A percentile compares a stretch with the other conserved stretches of the same genome.
These are phyloP conservation scores for Porites evermanni DNA, from an alignment of 92 coral and sea anemone species.

Conservation along the genomic window DNA sequence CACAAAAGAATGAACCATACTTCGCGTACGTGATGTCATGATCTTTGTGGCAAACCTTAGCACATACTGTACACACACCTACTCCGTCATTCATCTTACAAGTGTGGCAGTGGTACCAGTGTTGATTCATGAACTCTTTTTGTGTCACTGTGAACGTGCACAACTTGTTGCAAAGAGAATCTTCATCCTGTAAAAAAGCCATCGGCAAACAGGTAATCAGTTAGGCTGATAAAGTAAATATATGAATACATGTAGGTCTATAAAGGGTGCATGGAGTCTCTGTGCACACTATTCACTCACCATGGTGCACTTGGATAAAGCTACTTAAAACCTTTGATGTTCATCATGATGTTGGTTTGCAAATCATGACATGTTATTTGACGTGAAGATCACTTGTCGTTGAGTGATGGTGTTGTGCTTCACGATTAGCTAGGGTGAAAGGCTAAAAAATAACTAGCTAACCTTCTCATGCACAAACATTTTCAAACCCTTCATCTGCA, in stretches of 20 bases:
- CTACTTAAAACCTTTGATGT: too few species aligned
- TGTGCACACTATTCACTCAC: too few species aligned
- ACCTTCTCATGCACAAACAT: too few species aligned
- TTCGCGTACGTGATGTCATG: slow-evolving; percentile 97
- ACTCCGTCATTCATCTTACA: slow-evolving; percentile 99
- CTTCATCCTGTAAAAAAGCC: slow-evolving; percentile 81
- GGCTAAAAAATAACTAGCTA: too few species aligned
- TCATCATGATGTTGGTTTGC: too few species aligned
- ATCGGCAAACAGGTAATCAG: background rate
- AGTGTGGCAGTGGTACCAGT: slow-evolving; percentile 99
- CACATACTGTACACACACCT: slow-evolving; percentile 97
- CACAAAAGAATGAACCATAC: slow-evolving; percentile 98
- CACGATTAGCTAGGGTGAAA: too few species aligned
- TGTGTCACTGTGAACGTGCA: slow-evolving; percentile 98
- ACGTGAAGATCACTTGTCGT: too few species aligned
- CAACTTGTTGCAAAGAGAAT: slow-evolving; percentile 92
- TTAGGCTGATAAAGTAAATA: background rate
- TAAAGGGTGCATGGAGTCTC: too few species aligned
- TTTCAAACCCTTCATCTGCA: too few species aligned
- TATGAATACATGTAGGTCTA: background rate
- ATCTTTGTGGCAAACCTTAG: slow-evolving; percentile 98
- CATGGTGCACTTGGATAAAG: too few species aligned
- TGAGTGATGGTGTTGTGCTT: too few species aligned
- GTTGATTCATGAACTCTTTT: slow-evolving; percentile 98
- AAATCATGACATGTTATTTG: too few species aligned